Evolutionary conservation across 2,797 vertebrate species (phyloP), one percentile per base, ranked within the genome.

Genomic region (Gobio occitaniae): DNA sequence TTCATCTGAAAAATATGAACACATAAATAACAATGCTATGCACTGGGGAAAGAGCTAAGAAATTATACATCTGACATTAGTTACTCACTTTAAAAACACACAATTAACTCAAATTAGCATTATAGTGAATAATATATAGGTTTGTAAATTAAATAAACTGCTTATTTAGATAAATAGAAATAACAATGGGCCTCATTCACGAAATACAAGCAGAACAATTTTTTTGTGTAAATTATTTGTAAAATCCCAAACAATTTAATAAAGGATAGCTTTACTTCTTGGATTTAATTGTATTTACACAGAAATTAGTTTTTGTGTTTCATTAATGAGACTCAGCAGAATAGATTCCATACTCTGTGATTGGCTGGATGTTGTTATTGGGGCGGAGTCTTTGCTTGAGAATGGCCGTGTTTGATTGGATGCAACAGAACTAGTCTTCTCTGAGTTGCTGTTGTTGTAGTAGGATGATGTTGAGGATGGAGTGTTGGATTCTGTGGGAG

Each of bases 1-100:
- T 78, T 84, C 92, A 11, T 90, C 96, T 96, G 78, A 19, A 82
- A 80, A 29, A 52, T 9, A 65, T 82, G 82, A 50, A 82, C 61
- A 32, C 6, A 16, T 2, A 32, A 17, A 65, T 16, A 3, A 25
- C 11, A 61, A 32, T 16, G 6, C 6, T 32, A 32, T 65, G 13
- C 13, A 16, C 15, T 65, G 13, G 12, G 2, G 25, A 32, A 65
- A 32, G n/a, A 65, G 25, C 61, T 15, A 32, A 32, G 6, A 65
- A 65, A 65, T 32, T 0, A 65, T 16, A 65, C 15, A 32, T 16
- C 63, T 16, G 63, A 65, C 29, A 32, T 32, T 61, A 61, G 21
- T 61, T 25, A 61, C 56, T 61, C 56, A 11, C 56, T 59, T 48
- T 59, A 59, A 11, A 59, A 36, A 77, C 54, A 16, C 10, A n/a